Evolutionary conservation across 2,888 invertebrate genomes (phyloP).

Genomic region (Prenolepis imparis): DNA sequence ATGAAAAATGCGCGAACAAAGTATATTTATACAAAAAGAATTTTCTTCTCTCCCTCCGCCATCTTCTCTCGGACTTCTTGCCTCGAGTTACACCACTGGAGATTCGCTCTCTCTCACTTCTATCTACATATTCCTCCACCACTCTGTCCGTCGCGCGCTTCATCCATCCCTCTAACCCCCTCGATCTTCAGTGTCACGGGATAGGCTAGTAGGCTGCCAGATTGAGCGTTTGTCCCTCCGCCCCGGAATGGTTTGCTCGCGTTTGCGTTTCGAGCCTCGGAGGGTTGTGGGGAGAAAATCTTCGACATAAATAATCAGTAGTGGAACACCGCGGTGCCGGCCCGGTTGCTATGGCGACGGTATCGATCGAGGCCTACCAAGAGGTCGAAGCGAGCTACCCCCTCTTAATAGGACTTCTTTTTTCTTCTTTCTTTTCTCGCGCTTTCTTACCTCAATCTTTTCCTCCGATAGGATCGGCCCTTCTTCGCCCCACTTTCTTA

Average conservation of each 20-base stretch:
- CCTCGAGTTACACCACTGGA: slow-evolving; percentile 9
- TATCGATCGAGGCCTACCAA: slow-evolving; percentile 78
- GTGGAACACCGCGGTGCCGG: slow-evolving; percentile 79
- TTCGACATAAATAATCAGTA: slow-evolving; percentile 85
- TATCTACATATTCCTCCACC: slow-evolving; percentile 6
- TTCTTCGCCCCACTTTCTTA: slow-evolving; percentile 35
- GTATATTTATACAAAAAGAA: neutral
- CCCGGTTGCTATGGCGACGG: slow-evolving; percentile 76
- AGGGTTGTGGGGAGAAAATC: slow-evolving; percentile 70
- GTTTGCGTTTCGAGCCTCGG: slow-evolving; percentile 70
- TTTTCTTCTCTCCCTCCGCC: neutral
- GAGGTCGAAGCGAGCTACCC: slow-evolving; percentile 69
- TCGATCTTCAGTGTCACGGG: slow-evolving; percentile 46
- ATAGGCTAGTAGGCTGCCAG: slow-evolving; percentile 49
- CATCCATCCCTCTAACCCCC: slow-evolving; percentile 41
- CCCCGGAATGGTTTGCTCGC: slow-evolving; percentile 45
- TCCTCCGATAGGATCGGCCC: slow-evolving; percentile 9
- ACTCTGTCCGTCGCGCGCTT: neutral
- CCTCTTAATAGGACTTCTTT: slow-evolving; percentile 60
- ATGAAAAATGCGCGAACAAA: neutral
- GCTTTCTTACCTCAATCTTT: slow-evolving; percentile 42
- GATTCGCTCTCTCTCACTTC: neutral
- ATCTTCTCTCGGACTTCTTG: neutral
- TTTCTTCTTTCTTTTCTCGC: slow-evolving; percentile 50
- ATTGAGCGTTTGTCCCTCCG: slow-evolving; percentile 46